A percentile compares a stretch with the other conserved stretches of the same genome.
phyloP scores from a whole-genome alignment of 2,113 vertebrate genomes.

The Sebastes schlegelii region DNA sequence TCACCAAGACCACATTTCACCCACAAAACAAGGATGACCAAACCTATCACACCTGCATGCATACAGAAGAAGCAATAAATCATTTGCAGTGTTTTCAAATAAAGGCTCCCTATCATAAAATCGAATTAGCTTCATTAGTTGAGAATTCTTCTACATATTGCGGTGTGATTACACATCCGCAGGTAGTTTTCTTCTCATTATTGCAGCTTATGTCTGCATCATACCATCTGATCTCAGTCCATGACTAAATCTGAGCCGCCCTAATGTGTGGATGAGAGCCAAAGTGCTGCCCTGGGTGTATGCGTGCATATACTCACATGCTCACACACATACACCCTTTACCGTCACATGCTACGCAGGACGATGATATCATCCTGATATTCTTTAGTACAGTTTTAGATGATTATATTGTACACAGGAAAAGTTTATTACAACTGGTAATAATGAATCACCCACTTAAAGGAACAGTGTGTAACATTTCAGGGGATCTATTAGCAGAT shows the following conservation, averaged over 20 bases:
- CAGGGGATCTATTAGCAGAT: no score
- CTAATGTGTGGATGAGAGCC: constrained; percentile 14
- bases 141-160: not conserved
- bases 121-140: constrained; percentile 42
- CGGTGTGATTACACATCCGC: constrained; percentile 55
- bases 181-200: constrained; percentile 59
- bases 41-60: not conserved
- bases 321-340: not conserved
- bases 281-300: constrained; percentile 23
- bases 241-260: constrained; percentile 23
- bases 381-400: not conserved
- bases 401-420: not conserved
- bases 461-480: no score
- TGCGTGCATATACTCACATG: not conserved
- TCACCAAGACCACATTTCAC: not conserved
- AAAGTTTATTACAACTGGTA: not conserved
- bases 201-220: constrained; percentile 33
- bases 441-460: not conserved
- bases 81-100: constrained; percentile 33
- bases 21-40: constrained; percentile 11
- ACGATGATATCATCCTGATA: not conserved
- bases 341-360: not conserved
- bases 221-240: constrained; percentile 37
- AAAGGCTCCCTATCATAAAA: constrained; percentile 32
- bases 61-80: constrained; percentile 9